These are phyloP conservation scores for Drosophila teissieri DNA, from an alignment of 1,140 invertebrate genomes.

Conservation along the genomic window DNA sequence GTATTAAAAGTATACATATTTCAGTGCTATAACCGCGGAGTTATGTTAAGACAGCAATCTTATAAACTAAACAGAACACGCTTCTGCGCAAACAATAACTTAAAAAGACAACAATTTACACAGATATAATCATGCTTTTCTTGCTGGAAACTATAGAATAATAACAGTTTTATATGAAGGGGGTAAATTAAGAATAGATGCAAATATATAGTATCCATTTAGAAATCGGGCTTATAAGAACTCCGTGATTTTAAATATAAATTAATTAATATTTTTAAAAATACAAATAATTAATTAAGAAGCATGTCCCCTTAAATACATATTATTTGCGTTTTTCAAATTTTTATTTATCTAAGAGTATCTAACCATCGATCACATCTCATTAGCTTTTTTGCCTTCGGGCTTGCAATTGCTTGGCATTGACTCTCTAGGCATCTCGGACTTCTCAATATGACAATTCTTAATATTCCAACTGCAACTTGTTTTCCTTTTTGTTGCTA, in stretches of 20 bases:
- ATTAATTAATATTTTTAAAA: no score
- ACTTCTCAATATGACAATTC: conserved; percentile 78
- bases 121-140: conserved; percentile 23
- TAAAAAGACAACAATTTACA: conserved; percentile 24
- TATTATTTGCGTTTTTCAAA: no score
- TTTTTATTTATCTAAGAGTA: neutral
- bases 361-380: neutral
- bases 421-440: conserved; percentile 61
- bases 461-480: conserved; percentile 77
- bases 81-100: conserved; percentile 51
- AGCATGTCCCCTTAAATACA: no score
- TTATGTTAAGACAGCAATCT: conserved; percentile 10
- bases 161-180: no score
- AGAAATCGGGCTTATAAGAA: no score
- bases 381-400: conserved; percentile 3
- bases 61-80: conserved; percentile 51
- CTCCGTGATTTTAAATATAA: no score
- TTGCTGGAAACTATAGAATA: conserved; percentile 11
- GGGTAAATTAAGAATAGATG: neutral
- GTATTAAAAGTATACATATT: conserved; percentile 5
- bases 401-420: conserved; percentile 36
- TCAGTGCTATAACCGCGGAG: conserved; percentile 39
- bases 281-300: no score
- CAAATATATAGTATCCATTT: neutral
- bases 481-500: conserved; percentile 53